Base-by-base conservation (phyloP, 2,113 vertebrate genomes). In the Albula glossodonta region DNA sequence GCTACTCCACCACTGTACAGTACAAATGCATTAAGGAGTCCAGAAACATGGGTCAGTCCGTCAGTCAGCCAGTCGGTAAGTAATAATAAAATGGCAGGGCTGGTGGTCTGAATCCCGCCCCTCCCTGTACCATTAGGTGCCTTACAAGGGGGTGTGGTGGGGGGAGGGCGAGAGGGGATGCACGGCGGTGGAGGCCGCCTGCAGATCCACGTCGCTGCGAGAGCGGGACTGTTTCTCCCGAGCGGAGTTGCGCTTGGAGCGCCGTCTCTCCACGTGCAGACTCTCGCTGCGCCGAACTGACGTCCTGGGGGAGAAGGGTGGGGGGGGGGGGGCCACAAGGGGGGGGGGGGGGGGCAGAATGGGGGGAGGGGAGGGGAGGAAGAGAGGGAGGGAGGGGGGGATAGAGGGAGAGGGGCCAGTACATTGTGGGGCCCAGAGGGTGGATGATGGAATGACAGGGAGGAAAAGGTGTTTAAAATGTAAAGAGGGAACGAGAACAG, bases 191-290 rank as follows among this genome's bases (percentile, higher is more conserved):
- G 90, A 78, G 50, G 96, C 86, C 86, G 96, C 93, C 94, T 95
- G 96, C 89, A 97, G 96, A 93, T 98, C 97, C 95, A 98, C 97
- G 77, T 98, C 97, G 25, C 97, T 98, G 93, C 97, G 96, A 91
- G 97, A 98, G 85, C 97, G 96, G 3, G 94, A 96, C 95, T 97
- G 96, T 93, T 97, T 97, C 92, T 92, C 95, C 91, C 97, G 96
- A 91, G 95, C 92, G 52, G 97, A 97, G 87, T 95, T 95, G 63
- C 97, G 96, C 79, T 95, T 96, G 81, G 96, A 96, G 80, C 96
- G 94, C 89, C 97, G 96, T 85, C 96, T 96, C 89, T 97, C 96
- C 93, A 95, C 95, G 48, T 96, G 95, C 86, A 97, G 95, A 93
- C 97, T 98, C 95, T 97, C 97, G 2, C 97, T 97, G 92, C 97